Conservation (phyloP, 2,888 invertebrate genomes). For the Mythimna albipuncta region DNA sequence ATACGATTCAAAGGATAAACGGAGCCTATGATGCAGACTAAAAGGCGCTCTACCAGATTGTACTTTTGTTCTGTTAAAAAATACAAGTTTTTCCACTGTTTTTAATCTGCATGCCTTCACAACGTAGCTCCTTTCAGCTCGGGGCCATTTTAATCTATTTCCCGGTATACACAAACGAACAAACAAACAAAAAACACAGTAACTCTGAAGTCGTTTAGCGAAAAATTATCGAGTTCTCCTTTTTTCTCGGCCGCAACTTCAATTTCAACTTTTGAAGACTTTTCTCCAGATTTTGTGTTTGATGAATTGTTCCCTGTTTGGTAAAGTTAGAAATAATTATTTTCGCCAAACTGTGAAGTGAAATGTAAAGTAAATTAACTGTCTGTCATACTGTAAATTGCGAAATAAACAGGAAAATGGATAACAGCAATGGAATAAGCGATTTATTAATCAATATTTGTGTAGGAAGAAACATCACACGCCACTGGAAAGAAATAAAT, state of each 20-base stretch:
- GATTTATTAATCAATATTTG: too few relatives aligned
- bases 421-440: not conserved
- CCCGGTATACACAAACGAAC: constrained; percentile 76
- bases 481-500: too few relatives aligned
- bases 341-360: constrained; percentile 29
- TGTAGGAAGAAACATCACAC: too few relatives aligned
- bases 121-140: constrained; percentile 79
- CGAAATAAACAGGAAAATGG: constrained; percentile 15
- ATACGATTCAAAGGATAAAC: constrained; percentile 59
- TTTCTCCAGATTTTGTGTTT: constrained; percentile 38
- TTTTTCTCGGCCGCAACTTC: constrained; percentile 38
- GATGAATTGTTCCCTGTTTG: constrained; percentile 39
- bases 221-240: constrained; percentile 69
- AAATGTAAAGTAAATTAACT: constrained; percentile 34
- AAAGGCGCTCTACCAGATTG: constrained; percentile 71
- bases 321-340: constrained; percentile 45
- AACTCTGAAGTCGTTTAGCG: constrained; percentile 76
- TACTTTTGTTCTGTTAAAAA: constrained; percentile 73
- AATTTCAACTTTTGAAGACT: constrained; percentile 49
- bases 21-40: constrained; percentile 53
- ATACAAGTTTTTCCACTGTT: constrained; percentile 77
- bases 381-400: constrained; percentile 5
- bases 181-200: constrained; percentile 71
- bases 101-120: constrained; percentile 88
- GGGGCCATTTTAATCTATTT: constrained; percentile 88